Conservation (phyloP, 2,888 invertebrate species). For the Caenorhabditis sp. region DNA sequence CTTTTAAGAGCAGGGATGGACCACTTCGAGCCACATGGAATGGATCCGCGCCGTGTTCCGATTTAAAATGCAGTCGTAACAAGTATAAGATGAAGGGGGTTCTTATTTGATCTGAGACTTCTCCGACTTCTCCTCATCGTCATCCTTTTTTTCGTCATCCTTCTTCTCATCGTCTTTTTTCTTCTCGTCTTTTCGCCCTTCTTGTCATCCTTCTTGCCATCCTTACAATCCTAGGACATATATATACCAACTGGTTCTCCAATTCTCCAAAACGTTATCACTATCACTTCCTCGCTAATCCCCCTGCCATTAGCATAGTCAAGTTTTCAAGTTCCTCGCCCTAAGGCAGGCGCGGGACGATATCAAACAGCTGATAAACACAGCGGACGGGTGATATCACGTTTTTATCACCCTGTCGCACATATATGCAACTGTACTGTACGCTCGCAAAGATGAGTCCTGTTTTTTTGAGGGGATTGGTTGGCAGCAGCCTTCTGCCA, state of each 20-base stretch:
- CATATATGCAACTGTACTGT: not conserved
- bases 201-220: constrained; percentile 40
- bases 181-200: constrained; percentile 6
- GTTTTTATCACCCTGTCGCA: not conserved
- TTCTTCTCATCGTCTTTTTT: too few species aligned
- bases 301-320: not conserved
- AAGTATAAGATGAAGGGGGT: too few species aligned
- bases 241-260: not conserved
- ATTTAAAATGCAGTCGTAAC: too few species aligned
- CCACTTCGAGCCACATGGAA: too few species aligned
- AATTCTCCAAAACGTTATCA: not conserved
- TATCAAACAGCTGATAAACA: constrained; percentile 5
- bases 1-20: too few species aligned
- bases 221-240: constrained; percentile 44
- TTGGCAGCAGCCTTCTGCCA: too few species aligned
- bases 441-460: not conserved
- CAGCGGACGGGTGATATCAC: not conserved
- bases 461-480: not conserved
- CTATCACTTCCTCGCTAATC: not conserved
- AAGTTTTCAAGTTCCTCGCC: constrained; percentile 5
- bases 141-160: too few species aligned
- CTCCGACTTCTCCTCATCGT: too few species aligned
- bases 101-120: too few species aligned
- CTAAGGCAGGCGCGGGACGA: not conserved
- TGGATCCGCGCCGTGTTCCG: too few species aligned